These are phyloP conservation scores for Clarias laeviceps DNA, from an alignment of 2,797 vertebrate species.

Conservation along the genomic window DNA sequence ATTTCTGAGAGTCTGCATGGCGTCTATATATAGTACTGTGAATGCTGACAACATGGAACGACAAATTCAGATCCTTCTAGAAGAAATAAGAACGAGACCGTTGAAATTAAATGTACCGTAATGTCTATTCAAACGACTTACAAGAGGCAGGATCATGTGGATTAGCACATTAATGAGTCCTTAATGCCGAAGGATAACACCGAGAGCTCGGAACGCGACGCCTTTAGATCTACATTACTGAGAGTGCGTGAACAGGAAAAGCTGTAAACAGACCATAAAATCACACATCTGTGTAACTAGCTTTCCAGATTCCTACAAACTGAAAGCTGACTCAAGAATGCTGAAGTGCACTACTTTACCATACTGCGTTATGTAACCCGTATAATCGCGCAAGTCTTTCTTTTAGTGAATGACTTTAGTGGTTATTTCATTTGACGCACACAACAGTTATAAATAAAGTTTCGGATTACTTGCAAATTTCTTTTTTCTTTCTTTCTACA, in stretches of 20 bases:
- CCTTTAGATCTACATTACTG: neutral
- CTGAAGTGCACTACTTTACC: too few species aligned
- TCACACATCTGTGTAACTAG: neutral
- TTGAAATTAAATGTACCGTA: neutral
- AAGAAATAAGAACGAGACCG: neutral
- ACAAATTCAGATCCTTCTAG: neutral
- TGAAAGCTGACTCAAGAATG: neutral
- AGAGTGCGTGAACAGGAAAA: slow-evolving; percentile 7
- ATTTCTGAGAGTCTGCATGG: neutral
- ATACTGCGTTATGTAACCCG: neutral
- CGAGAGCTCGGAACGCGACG: too few species aligned
- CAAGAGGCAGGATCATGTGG: neutral
- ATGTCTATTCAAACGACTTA: neutral
- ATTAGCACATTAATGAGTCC: slow-evolving; percentile 2
- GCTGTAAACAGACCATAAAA: neutral
- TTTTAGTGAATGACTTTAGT: neutral
- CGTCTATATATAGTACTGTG: too few species aligned
- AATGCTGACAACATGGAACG: neutral
- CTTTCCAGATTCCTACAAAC: slow-evolving; percentile 12
- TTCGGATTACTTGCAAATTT: too few species aligned
- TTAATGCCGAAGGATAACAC: neutral
- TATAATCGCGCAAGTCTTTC: neutral
- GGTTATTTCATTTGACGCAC: neutral
- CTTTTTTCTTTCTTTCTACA: too few species aligned
- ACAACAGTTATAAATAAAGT: too few species aligned